Percentiles rank a stretch among this genome's conserved stretches.
Evolutionary conservation across 2,113 vertebrate species (phyloP).

Genomic region (Bucco capensis): DNA sequence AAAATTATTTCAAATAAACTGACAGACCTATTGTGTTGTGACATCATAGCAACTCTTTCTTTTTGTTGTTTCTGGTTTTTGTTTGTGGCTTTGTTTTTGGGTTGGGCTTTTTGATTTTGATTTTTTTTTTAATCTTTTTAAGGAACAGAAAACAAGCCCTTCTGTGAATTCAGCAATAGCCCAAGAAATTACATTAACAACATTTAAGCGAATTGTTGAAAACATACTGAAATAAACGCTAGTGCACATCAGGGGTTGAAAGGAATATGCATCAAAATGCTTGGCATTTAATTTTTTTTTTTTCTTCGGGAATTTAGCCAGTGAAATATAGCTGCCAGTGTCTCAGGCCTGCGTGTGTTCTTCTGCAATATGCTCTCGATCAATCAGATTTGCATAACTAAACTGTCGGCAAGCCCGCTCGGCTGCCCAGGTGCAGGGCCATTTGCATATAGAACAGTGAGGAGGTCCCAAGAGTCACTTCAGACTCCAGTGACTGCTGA

Average conservation of each 20-base stretch:
- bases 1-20: conserved; percentile 72
- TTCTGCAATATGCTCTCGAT: conserved; percentile 96
- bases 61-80: conserved; percentile 32
- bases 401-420: conserved; percentile 96
- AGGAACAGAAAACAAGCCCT: conserved; percentile 60
- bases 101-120: background rate
- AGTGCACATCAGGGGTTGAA: conserved; percentile 72
- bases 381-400: conserved; percentile 99
- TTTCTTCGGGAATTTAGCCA: conserved; percentile 84
- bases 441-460: conserved; percentile 99
- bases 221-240: conserved; percentile 65
- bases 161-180: conserved; percentile 73
- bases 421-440: conserved; percentile 96
- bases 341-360: conserved; percentile 82
- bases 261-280: conserved; percentile 79
- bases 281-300: conserved; percentile 78
- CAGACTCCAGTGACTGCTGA: conserved; percentile 98
- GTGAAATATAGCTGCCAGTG: conserved; percentile 91
- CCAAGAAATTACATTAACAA: conserved; percentile 72
- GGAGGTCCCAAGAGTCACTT: conserved; percentile 99
- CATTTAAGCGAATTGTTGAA: conserved; percentile 71
- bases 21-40: conserved; percentile 70
- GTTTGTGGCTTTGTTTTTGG: background rate
- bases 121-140: background rate
- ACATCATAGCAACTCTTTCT: conserved; percentile 64